A percentile compares a stretch with the other conserved stretches of the same genome.
Conservation (phyloP, 1,140 invertebrate species). For the Penaeus japonicus region DNA sequence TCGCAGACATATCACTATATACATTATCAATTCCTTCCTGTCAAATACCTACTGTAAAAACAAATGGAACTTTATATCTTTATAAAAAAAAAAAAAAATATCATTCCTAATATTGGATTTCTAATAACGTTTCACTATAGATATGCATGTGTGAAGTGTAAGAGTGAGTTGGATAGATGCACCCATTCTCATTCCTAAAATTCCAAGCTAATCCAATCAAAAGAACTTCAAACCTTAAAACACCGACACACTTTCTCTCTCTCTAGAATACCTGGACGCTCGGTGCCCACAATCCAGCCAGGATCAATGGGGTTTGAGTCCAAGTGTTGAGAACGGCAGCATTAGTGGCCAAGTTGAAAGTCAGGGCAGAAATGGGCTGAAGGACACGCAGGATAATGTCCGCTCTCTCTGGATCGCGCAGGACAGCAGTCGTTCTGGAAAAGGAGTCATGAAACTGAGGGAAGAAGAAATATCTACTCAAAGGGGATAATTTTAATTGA, state of each 20-base stretch:
- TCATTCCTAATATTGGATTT: too few relatives aligned
- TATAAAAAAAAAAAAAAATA: too few relatives aligned
- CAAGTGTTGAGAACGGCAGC: conserved; percentile 89
- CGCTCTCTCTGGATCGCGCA: conserved; percentile 80
- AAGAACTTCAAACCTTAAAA: too few relatives aligned
- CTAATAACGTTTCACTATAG: too few relatives aligned
- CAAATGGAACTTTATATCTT: too few relatives aligned
- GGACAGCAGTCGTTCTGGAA: conserved; percentile 69
- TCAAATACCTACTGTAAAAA: too few relatives aligned
- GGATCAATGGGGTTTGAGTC: conserved; percentile 81
- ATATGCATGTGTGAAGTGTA: too few relatives aligned
- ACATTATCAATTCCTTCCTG: too few relatives aligned
- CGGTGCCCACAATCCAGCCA: conserved; percentile 85
- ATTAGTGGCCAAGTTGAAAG: conserved; percentile 85
- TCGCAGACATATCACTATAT: too few relatives aligned
- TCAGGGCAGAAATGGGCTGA: conserved; percentile 78
- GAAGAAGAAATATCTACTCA: background rate
- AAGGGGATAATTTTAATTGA: too few relatives aligned
- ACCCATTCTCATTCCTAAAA: too few relatives aligned
- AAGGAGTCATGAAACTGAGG: background rate
- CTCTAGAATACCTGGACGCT: conserved; percentile 71
- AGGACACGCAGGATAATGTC: conserved; percentile 80
- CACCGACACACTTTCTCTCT: conserved; percentile 57
- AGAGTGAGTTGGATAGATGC: too few relatives aligned
- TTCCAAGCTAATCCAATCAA: background rate